These are phyloP conservation scores for Gari tellinella DNA, from an alignment of 2,888 invertebrate genomes.

Conservation along the genomic window DNA sequence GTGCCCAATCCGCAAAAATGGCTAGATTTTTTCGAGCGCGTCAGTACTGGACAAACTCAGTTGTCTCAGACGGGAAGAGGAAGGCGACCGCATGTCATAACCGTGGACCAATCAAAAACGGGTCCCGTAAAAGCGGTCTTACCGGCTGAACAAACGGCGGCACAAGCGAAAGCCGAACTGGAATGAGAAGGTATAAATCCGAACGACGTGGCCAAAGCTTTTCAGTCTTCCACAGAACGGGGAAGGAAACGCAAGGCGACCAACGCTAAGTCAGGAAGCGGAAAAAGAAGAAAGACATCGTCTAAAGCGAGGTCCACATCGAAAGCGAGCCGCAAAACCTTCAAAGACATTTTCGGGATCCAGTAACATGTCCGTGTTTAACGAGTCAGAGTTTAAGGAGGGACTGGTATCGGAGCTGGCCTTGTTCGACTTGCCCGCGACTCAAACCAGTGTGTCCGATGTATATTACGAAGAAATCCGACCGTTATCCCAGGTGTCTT, in stretches of 20 bases:
- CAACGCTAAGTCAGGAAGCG: no score
- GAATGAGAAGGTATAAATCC: conserved; percentile 39
- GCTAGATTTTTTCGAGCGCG: conserved; percentile 46
- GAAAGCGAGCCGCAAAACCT: no score
- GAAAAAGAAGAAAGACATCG: no score
- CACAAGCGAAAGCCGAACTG: conserved; percentile 33
- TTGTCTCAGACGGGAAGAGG: conserved; percentile 33
- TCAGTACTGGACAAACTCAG: conserved; percentile 23
- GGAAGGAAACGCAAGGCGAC: conserved; percentile 8
- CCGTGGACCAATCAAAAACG: conserved; percentile 19
- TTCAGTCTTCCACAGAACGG: conserved; percentile 15
- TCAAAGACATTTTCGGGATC: no score
- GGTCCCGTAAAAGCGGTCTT: conserved; percentile 23
- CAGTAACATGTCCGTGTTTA: conserved; percentile 49
- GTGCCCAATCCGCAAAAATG: conserved; percentile 55
- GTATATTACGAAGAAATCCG: conserved; percentile 19
- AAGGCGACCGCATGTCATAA: conserved; percentile 26
- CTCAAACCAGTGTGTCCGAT: conserved; percentile 1
- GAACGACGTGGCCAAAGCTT: background rate
- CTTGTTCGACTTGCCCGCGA: conserved; percentile 25
- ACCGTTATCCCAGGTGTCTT: conserved; percentile 29
- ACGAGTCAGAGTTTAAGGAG: no score
- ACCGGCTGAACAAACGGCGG: conserved; percentile 27
- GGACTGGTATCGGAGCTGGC: conserved; percentile 33
- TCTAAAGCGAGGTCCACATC: no score